Conservation (phyloP, 2,888 invertebrate genomes). For the Pseudococcus viburni region DNA sequence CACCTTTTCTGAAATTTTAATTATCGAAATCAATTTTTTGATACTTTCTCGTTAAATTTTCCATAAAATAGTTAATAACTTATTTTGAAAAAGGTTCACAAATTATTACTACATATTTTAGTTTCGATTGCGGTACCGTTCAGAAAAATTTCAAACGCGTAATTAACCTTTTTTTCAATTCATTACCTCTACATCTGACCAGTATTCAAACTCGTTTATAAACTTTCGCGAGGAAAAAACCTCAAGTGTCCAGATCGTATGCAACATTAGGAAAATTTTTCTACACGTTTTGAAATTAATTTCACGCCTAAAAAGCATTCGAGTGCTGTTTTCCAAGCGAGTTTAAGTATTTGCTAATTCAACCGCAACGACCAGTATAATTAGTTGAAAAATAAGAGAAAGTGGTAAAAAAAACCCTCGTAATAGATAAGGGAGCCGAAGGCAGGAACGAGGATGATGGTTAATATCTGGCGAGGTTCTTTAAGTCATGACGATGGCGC, state of each 20-base stretch:
- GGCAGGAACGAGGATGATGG: conserved; percentile 33
- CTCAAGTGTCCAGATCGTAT: background rate
- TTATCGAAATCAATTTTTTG: no score
- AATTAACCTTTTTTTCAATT: background rate
- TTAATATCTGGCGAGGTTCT: conserved; percentile 51
- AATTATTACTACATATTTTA: no score
- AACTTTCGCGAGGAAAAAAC: background rate
- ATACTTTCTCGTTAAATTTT: background rate
- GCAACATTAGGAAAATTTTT: background rate
- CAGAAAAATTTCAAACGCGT: background rate
- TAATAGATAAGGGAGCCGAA: background rate
- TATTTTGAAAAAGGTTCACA: background rate
- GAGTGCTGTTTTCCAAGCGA: background rate
- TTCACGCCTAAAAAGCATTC: conserved; percentile 48
- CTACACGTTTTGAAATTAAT: conserved; percentile 1
- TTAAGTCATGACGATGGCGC: conserved; percentile 49
- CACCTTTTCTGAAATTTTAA: no score
- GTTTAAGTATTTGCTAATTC: conserved; percentile 58
- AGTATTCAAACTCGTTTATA: background rate
- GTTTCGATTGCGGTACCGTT: background rate
- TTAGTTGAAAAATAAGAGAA: conserved; percentile 54
- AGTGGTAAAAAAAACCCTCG: conserved; percentile 22
- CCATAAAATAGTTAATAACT: background rate
- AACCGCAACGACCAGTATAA: conserved; percentile 60
- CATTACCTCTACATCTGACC: background rate